Evolutionary conservation across 1,140 invertebrate species (phyloP), one percentile per base, ranked within the genome.

Genomic region (Drosophila subpulchrella): DNA sequence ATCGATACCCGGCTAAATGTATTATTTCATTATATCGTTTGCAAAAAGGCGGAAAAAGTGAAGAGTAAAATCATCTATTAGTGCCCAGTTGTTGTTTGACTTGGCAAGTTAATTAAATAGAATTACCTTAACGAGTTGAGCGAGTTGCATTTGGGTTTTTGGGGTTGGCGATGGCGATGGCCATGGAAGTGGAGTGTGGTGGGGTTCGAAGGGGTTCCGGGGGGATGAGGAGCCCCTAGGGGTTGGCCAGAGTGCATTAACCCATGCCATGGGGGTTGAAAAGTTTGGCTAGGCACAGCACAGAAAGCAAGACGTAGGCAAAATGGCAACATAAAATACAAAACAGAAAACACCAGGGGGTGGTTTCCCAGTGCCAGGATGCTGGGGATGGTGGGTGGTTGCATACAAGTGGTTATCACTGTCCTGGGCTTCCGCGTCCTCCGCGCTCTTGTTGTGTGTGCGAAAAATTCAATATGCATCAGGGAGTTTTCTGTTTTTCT

Each of bases 221-320:
- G 6, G 27, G 30, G 42, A 12, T 62, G 57, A 59, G 71, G 70
- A 50, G 34, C 34, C 51, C 48, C 38, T 50, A 30, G 58, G 75
- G 67, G 78, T 68, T 78, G 59, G 39, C 94, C 93, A 94, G 67
- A 97, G 96, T 86, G 94, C 95, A 27, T 89, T 88, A 82, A 88
- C 84, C 84, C 84, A 88, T 56, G 60, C 61, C 54, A 65, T 44
- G 65, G 55, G 84, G 84, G 84, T 89, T 88, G 84, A 79, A 86
- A 89, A 73, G 65, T 59, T 70, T 54, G 65, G 65, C 67, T 27
- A 48, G 42, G 32, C 32, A 34, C 30, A 34, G 41, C 59, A 53
- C 50, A 74, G 55, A 66, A 75, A 20, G 54, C 47, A 36, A 36
- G 20, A 24, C 62, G 62, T 59, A 59, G 56, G 55, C 62, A 68